phyloP scores from a whole-genome alignment of 2,888 invertebrate species.

The Ditula angustiorana region DNA sequence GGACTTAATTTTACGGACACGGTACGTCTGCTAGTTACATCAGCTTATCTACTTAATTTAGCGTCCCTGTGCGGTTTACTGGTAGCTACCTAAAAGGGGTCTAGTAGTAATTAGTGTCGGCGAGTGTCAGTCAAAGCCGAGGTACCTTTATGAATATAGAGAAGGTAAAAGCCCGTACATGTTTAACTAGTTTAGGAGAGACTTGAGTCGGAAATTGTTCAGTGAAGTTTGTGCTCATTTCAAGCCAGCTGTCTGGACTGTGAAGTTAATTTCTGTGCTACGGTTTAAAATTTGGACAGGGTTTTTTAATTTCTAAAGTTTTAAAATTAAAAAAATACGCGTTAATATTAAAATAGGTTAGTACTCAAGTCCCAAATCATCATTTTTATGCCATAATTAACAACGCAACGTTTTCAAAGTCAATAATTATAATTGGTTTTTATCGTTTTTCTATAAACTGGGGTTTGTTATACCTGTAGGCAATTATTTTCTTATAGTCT shows the following conservation, averaged over 20 bases:
- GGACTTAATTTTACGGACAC: background rate
- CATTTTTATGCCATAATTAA: no score
- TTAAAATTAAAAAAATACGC: no score
- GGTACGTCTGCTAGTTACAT: background rate
- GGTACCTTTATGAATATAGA: slow-evolving; percentile 37
- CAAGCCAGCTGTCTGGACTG: background rate
- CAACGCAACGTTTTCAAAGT: background rate
- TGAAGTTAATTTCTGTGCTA: slow-evolving; percentile 3
- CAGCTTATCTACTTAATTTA: slow-evolving; percentile 3
- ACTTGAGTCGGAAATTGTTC: slow-evolving; percentile 22
- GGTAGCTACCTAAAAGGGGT: slow-evolving; percentile 16
- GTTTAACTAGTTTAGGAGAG: slow-evolving; percentile 23
- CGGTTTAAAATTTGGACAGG: background rate
- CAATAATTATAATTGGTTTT: slow-evolving; percentile 24
- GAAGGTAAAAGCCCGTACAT: slow-evolving; percentile 26
- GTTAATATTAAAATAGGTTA: no score
- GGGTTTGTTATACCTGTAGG: background rate
- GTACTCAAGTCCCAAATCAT: no score
- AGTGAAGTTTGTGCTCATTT: slow-evolving; percentile 16
- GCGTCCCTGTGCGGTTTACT: background rate
- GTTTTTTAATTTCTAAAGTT: no score
- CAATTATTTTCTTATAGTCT: slow-evolving; percentile 33
- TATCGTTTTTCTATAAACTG: slow-evolving; percentile 17
- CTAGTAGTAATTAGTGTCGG: slow-evolving; percentile 33
- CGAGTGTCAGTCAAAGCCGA: slow-evolving; percentile 37